phyloP scores from a whole-genome alignment of 2,888 invertebrate genomes.

The Coleophora flavipennella region DNA sequence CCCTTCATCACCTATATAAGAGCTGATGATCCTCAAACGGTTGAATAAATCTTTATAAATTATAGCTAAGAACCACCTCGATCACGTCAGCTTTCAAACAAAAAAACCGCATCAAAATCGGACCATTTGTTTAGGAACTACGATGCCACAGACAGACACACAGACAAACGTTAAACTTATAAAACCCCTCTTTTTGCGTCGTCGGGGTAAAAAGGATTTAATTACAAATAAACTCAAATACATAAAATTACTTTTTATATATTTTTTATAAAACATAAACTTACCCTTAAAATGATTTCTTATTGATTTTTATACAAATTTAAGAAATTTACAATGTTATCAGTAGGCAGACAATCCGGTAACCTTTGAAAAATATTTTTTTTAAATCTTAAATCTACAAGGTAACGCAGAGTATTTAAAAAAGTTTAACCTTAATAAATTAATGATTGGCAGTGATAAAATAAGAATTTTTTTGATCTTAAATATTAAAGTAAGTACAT shows the following conservation, averaged over 20 bases:
- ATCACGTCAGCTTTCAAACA: no score
- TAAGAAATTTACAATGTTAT: slow-evolving; percentile 22
- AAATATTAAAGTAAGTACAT: slow-evolving; percentile 3
- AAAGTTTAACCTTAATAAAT: slow-evolving; percentile 15
- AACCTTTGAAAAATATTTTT: slow-evolving; percentile 41
- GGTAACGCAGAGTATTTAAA: slow-evolving; percentile 48
- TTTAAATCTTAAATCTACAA: slow-evolving; percentile 20
- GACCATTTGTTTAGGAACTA: no score
- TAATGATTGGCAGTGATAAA: slow-evolving; percentile 37
- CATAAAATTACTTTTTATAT: slow-evolving; percentile 11
- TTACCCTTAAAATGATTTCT: slow-evolving; percentile 23
- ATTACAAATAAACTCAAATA: no score
- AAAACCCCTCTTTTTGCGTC: no score
- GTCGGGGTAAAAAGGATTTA: no score
- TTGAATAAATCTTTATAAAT: no score
- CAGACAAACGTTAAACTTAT: no score
- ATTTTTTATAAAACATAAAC: slow-evolving; percentile 32
- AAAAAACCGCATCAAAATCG: no score
- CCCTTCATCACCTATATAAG: no score
- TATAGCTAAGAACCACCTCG: no score
- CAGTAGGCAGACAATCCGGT: slow-evolving; percentile 19
- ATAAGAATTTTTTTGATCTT: slow-evolving; percentile 8
- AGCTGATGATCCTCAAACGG: no score
- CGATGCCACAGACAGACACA: no score
- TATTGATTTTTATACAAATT: slow-evolving; percentile 15